A percentile compares a stretch with the other conserved stretches of the same genome.
Conservation (phyloP, 2,113 vertebrate genomes). For the Struthio camelus region DNA sequence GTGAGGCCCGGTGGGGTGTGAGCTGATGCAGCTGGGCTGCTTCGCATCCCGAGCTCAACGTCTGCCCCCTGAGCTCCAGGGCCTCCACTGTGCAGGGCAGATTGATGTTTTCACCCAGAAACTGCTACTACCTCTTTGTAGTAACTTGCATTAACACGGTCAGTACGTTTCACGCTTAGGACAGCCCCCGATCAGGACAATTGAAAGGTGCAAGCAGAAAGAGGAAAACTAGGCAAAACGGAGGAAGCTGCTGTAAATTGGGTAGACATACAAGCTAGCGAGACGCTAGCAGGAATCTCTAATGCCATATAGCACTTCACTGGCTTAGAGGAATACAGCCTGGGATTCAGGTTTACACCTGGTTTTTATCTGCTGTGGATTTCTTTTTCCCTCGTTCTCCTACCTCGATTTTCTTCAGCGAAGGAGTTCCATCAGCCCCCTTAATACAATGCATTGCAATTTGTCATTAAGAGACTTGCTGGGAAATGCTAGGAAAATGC, state of each 20-base stretch:
- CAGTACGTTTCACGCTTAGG: not conserved
- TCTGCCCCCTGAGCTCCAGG: not conserved
- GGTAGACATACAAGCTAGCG: not conserved
- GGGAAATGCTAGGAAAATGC: not conserved
- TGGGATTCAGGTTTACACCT: not conserved
- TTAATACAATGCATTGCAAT: not conserved
- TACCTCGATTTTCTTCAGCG: not conserved
- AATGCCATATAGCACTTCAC: not conserved
- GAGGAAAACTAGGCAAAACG: not conserved
- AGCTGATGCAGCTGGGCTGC: slow-evolving; percentile 57
- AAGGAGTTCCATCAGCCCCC: accelerated
- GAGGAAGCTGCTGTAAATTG: not conserved
- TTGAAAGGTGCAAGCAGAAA: not conserved
- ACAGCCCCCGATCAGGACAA: not conserved
- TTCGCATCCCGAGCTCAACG: slow-evolving; percentile 18
- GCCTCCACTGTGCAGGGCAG: not conserved
- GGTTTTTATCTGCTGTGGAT: not conserved
- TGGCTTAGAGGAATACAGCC: not conserved
- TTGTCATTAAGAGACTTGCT: not conserved
- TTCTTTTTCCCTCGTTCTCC: not conserved
- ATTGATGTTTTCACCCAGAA: not conserved
- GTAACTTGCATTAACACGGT: not conserved
- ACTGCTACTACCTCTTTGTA: not conserved
- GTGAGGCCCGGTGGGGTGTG: slow-evolving; percentile 48
- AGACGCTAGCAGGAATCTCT: not conserved